A percentile compares a stretch with the other conserved stretches of the same genome.
phyloP scores from a whole-genome alignment of 2,888 invertebrate species.

The Macrophya alboannulata region DNA sequence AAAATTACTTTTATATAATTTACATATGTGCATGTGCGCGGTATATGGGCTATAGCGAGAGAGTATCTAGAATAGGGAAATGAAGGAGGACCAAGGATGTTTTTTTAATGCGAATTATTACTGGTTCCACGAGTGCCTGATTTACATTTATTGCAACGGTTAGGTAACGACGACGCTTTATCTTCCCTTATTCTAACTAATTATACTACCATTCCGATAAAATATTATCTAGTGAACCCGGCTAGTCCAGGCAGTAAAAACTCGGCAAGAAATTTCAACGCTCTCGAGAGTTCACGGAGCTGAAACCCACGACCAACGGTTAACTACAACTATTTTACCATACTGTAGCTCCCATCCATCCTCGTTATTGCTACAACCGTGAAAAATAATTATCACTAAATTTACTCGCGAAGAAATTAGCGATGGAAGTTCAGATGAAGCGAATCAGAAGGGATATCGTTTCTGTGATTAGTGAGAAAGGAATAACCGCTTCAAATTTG shows the following conservation, averaged over 20 bases:
- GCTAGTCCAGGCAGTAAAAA: conserved; percentile 8
- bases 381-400: neutral
- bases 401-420: neutral
- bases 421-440: neutral
- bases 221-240: conserved; percentile 67
- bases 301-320: conserved; percentile 8
- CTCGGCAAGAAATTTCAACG: conserved; percentile 40
- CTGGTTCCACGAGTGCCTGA: conserved; percentile 76
- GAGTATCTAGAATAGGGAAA: neutral
- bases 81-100: conserved; percentile 63
- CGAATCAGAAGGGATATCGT: neutral
- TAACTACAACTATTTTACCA: conserved; percentile 10
- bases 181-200: conserved; percentile 78
- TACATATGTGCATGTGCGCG: neutral
- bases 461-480: too few relatives aligned
- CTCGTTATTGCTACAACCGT: neutral
- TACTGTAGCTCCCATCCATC: neutral
- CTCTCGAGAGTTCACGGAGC: conserved; percentile 16
- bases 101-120: conserved; percentile 77
- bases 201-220: conserved; percentile 77
- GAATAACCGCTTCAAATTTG: too few relatives aligned
- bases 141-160: conserved; percentile 78
- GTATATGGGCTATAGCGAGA: neutral
- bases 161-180: conserved; percentile 77
- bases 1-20: conserved; percentile 23